Evolutionary conservation across 1,140 invertebrate species (phyloP).

Genomic region (Rhagoletis pomonella): DNA sequence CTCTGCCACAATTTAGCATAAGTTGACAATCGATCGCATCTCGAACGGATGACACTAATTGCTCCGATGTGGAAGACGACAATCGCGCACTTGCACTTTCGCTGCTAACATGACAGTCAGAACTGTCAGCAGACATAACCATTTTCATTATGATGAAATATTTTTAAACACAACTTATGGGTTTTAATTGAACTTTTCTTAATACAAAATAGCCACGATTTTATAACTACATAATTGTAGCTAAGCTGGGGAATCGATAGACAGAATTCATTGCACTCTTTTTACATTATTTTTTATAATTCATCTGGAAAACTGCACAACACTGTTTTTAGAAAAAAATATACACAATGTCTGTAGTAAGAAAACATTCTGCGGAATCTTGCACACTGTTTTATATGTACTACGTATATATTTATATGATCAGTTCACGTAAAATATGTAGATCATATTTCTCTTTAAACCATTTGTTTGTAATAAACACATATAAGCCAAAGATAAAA

Average conservation of each 20-base stretch:
- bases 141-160: conserved; percentile 61
- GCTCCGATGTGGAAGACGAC: not conserved
- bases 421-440: too few species aligned
- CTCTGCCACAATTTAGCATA: conserved; percentile 21
- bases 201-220: not conserved
- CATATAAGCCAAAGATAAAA: not conserved
- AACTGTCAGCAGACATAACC: conserved; percentile 74
- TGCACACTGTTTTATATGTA: too few species aligned
- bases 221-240: not conserved
- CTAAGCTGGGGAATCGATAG: not conserved
- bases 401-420: too few species aligned
- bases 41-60: not conserved
- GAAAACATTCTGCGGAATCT: too few species aligned
- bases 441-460: too few species aligned
- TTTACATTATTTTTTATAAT: not conserved
- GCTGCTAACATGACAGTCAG: conserved; percentile 67
- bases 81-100: conserved; percentile 55
- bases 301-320: too few species aligned
- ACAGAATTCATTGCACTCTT: not conserved
- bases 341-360: too few species aligned
- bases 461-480: too few species aligned
- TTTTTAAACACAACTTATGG: not conserved
- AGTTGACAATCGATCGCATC: conserved; percentile 13
- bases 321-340: too few species aligned
- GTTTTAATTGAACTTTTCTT: not conserved